Base-by-base conservation (phyloP, 2,888 invertebrate species). In the Synergus umbraculus region DNA sequence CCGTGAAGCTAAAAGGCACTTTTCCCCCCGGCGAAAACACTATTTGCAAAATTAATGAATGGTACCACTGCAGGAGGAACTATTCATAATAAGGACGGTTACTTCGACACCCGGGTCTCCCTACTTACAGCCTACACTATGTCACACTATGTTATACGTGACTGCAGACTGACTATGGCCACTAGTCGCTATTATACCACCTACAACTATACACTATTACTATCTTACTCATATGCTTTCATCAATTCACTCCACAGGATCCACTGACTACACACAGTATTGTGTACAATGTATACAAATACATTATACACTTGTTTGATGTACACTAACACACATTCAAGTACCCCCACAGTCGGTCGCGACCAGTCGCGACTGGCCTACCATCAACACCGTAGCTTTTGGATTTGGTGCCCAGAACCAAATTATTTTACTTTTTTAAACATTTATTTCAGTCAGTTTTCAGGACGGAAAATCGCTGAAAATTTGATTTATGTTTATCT, bases 11-110 rank as follows among this genome's bases (percentile, higher is more conserved):
- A 7, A 49, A 49, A 49, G 9, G 13, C 44, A 29, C 29, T 69
- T 69, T 49, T 69, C 29, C 29, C 49, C 29, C 15, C 1, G n/a
- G 29, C 13, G 46, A 2, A 15, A 29, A n/a, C 10, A 49, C 29
- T 49, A 37, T 69, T 49, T 29, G 22, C 8, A 29, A 69, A 69
- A 29, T 49, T 29, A 49, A 49, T 22, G 15, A 69, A 46, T 49
- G 7, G 49, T 29, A 29, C 9, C 69, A 49, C 49, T 13, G 10
- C 22, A 3, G 49, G 49, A 46, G 49, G 8, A 29, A 29, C 46
- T 49, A 29, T 49, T 69, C 69, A 49, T 69, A 49, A 69, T 49
- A 69, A 69, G 49, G 49, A 22, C 46, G 29, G 46, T 69, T 69
- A 49, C 49, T 46, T 29, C 43, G 43, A 66, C 66, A 18, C 66